phyloP scores from a whole-genome alignment of 2,888 invertebrate species.

The Lithosia quadra region DNA sequence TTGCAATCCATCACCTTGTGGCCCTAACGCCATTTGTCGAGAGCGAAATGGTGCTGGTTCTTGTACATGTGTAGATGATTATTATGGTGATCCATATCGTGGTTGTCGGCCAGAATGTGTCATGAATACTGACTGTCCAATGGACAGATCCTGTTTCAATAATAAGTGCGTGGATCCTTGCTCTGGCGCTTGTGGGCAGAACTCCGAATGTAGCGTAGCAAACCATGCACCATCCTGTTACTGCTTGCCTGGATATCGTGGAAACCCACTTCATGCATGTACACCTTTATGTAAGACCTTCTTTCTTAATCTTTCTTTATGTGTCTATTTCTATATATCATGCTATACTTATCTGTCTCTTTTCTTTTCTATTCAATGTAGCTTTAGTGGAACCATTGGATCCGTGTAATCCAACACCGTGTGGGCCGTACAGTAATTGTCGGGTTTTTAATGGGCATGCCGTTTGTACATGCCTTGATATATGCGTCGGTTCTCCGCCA shows the following conservation, averaged over 20 bases:
- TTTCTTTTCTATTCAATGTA: slow-evolving; percentile 68
- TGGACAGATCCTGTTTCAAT: slow-evolving; percentile 91
- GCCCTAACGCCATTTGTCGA: slow-evolving; percentile 92
- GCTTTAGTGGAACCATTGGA: slow-evolving; percentile 84
- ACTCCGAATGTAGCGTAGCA: slow-evolving; percentile 91
- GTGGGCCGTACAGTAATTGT: slow-evolving; percentile 93
- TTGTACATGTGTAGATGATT: slow-evolving; percentile 91
- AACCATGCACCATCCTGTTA: slow-evolving; percentile 93
- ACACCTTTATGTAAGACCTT: slow-evolving; percentile 87
- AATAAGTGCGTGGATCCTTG: slow-evolving; percentile 94
- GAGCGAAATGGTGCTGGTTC: slow-evolving; percentile 92
- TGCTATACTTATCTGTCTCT: slow-evolving; percentile 58
- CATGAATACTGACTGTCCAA: slow-evolving; percentile 91
- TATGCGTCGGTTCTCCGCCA: slow-evolving; percentile 92
- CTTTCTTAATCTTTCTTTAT: slow-evolving; percentile 72
- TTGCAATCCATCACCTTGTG: slow-evolving; percentile 93
- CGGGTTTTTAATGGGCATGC: slow-evolving; percentile 90
- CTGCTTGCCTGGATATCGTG: slow-evolving; percentile 91
- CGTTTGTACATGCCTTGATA: slow-evolving; percentile 91
- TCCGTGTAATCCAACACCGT: slow-evolving; percentile 92
- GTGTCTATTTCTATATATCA: slow-evolving; percentile 55
- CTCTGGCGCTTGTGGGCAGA: slow-evolving; percentile 91
- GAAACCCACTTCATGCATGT: slow-evolving; percentile 91
- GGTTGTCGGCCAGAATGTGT: slow-evolving; percentile 94
- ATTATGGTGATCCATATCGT: slow-evolving; percentile 92